A percentile compares a stretch with the other conserved stretches of the same genome.
phyloP scores from a whole-genome alignment of 2,113 vertebrate genomes.

The Sprattus sprattus region DNA sequence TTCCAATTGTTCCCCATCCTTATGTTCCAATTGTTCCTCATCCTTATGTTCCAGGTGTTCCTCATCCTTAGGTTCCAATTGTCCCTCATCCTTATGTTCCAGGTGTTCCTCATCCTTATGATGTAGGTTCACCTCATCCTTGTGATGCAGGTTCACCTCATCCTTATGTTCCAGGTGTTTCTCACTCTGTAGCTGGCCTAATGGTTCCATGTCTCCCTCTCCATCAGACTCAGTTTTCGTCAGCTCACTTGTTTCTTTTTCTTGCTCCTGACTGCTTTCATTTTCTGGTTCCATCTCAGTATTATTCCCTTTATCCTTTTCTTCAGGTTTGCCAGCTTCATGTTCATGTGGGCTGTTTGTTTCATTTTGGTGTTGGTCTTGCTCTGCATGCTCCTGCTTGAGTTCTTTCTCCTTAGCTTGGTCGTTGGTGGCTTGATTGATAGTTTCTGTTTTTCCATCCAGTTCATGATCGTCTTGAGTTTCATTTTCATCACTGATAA shows the following conservation, averaged over 20 bases:
- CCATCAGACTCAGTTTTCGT: neutral
- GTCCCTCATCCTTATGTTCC: neutral
- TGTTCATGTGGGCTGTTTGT: neutral
- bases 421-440: neutral
- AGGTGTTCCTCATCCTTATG: too few species aligned
- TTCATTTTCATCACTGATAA: neutral
- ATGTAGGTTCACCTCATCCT: too few species aligned
- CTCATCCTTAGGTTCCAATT: neutral
- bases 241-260: neutral
- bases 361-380: neutral
- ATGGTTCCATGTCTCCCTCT: neutral
- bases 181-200: neutral
- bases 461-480: neutral
- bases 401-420: neutral
- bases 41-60: neutral
- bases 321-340: neutral
- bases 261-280: neutral
- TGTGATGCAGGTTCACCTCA: too few species aligned
- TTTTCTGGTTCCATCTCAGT: neutral
- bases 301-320: neutral
- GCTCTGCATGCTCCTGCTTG: neutral
- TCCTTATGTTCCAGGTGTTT: neutral
- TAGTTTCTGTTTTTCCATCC: neutral
- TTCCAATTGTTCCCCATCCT: neutral
- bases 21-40: neutral